Base-by-base conservation (phyloP, 2,113 vertebrate genomes). In the Numida meleagris region DNA sequence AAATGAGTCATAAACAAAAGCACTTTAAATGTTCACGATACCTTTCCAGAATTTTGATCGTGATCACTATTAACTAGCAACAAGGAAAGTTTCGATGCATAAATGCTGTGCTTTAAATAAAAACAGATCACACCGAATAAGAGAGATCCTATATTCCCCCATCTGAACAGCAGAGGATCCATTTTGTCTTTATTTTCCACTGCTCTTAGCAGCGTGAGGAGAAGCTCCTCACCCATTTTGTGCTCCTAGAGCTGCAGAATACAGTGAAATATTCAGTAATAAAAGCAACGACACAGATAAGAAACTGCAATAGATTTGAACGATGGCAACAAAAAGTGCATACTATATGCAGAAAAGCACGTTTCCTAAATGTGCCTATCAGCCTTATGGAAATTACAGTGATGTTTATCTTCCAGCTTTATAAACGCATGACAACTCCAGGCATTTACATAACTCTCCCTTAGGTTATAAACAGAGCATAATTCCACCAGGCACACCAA, bases 191-290 rank as follows among this genome's bases (percentile, higher is more conserved):
- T 14, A 4, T 24, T 36, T 74, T 61, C 62, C 67, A 71, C 34
- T 33, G 72, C 67, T 72, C 79, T 85, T 21, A 27, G 68, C 68
- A 62, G 57, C 23, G 43, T 13, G 7, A 73, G 65, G 87, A 63
- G 74, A 71, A 17, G 58, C 65, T 67, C 88, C 87, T 96, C 93
- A 75, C 72, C 81, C 95, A 65, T 77, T 73, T 86, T 86, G 80
- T 57, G 38, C 1, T 86, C 77, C 75, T 42, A 4, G 48, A 36
- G 50, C 72, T 71, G 42, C 65, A 46, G 53, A 31, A 53, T 33
- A 21, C 34, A 23, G 48, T 27, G 62, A 79, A 82, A 82, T 31
- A 36, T 17, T 79, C 74, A 2, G 1, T 53, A 31, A 14, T 20
- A 63, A 82, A 61, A 40, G 50, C 27, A 17, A 31, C 2, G 12